A percentile compares a stretch with the other conserved stretches of the same genome.
Evolutionary conservation across 2,113 vertebrate genomes (phyloP).

Genomic region (Argyrosomus japonicus): DNA sequence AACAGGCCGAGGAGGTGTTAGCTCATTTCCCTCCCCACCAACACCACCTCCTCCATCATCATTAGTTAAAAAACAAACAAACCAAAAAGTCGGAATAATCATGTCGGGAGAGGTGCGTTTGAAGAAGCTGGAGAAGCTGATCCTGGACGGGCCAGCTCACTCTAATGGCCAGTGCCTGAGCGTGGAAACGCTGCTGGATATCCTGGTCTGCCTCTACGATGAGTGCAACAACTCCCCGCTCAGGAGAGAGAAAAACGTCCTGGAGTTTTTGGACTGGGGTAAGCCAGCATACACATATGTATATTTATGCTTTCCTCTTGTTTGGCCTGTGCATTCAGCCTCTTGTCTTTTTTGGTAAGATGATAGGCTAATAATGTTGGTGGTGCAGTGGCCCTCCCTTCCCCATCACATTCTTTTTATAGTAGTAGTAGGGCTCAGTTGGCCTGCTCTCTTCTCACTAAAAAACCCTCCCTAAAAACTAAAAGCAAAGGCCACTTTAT

Average conservation of each 20-base stretch:
- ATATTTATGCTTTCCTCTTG: not conserved
- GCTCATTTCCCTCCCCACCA: not conserved
- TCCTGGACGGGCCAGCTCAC: constrained; percentile 94
- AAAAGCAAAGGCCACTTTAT: constrained; percentile 18
- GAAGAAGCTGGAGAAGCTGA: constrained; percentile 97
- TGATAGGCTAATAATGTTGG: constrained; percentile 67
- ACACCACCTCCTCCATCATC: constrained; percentile 25
- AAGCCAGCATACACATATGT: constrained; percentile 68
- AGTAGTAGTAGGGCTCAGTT: constrained; percentile 71
- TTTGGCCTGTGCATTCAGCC: constrained; percentile 30
- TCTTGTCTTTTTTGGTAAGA: constrained; percentile 63
- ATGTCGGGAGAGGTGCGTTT: constrained; percentile 99
- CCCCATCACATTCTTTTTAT: constrained; percentile 81
- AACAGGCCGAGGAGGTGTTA: constrained; percentile 59
- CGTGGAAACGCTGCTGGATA: constrained; percentile 96
- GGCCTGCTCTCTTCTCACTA: constrained; percentile 65
- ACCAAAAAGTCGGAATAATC: constrained; percentile 57
- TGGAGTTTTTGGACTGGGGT: constrained; percentile 98
- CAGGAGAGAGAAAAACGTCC: constrained; percentile 96
- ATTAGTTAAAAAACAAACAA: constrained; percentile 29
- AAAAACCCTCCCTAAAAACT: constrained; percentile 44
- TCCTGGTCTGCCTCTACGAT: constrained; percentile 97
- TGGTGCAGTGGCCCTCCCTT: constrained; percentile 77
- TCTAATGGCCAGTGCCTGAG: constrained; percentile 93
- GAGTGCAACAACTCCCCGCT: constrained; percentile 97